Base-by-base conservation (phyloP, 2,888 invertebrate genomes). In the Epinotia ramella region DNA sequence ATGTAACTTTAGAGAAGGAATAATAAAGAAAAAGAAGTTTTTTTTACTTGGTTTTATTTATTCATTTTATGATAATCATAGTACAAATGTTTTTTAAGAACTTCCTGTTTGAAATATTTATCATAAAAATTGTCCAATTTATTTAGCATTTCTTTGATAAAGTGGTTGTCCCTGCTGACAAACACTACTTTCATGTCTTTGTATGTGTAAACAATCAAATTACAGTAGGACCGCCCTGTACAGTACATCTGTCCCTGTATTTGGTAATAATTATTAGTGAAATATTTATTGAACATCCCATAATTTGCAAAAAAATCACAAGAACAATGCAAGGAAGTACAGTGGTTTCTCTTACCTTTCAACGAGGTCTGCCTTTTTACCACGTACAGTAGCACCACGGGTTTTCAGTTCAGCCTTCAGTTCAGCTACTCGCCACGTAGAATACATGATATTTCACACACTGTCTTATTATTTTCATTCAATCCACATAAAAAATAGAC, bases 1-100 rank as follows among this genome's bases (percentile, higher is more conserved):
- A 5, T 73, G 73, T 49, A 73, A 73, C 40, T 73, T 74, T 64
- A 63, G 65, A 28, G 74, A 74, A 74, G 65, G 28, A 44, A 74
- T 74, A 44, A 65, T 73, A 16, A 63, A 62, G 57, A 33, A 33
- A 33, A 33, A 33, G 1, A 33, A 33, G 33, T 33, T 7, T 33
- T 33, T 7, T 33, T 33, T 11, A 3, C 13, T 24, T 59, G 59
- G 59, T 20, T 56, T 56, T 56, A 56, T 56, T 56, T 56, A 56
- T 18, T n/a, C 18, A 18, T 56, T 56, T 18, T n/a, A 59, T 59
- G 59, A 59, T 20, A 59, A 59, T 59, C 59, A 20, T 28, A 28
- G 24, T 28, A 28, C 24, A 59, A 59, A 59, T 59, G 13, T 24
- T 33, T 20, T 24, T 11, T 59, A 59, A 59, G 24, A 9, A 59